A percentile compares a stretch with the other conserved stretches of the same genome.
phyloP scores from a whole-genome alignment of 2,797 vertebrate species.

The Sebastes melanostomus region DNA sequence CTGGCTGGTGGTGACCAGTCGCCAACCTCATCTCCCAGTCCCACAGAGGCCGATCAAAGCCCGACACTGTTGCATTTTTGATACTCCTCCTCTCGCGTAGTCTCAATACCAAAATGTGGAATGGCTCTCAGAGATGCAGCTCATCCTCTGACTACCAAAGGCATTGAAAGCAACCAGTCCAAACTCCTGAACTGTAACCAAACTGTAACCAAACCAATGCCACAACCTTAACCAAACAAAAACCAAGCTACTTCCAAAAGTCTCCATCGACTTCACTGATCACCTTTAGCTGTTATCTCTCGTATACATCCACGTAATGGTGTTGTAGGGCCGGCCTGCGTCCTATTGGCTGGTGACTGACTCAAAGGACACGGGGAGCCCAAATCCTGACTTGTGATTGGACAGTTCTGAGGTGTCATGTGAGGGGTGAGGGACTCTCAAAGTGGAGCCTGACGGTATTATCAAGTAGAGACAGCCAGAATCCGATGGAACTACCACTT shows the following conservation, averaged over 20 bases:
- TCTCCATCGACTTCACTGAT: constrained; percentile 63
- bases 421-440: constrained; percentile 72
- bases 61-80: constrained; percentile 66
- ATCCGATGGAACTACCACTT: constrained; percentile 85
- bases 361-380: constrained; percentile 53
- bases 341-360: constrained; percentile 42
- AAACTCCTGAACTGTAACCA: constrained; percentile 79
- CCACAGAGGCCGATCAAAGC: constrained; percentile 58
- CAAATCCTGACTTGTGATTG: constrained; percentile 74
- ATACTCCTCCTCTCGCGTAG: constrained; percentile 59
- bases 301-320: constrained; percentile 35
- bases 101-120: constrained; percentile 73
- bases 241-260: constrained; percentile 80
- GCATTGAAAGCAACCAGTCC: constrained; percentile 72
- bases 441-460: constrained; percentile 70
- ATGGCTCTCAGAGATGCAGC: constrained; percentile 74
- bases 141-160: constrained; percentile 80
- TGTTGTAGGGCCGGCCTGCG: constrained; percentile 44
- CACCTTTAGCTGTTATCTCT: constrained; percentile 66
- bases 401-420: constrained; percentile 79
- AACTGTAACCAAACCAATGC: constrained; percentile 80
- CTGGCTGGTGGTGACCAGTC: constrained; percentile 55
- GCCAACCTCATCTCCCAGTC: constrained; percentile 54
- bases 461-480: constrained; percentile 70
- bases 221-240: constrained; percentile 80